Percentiles rank a stretch among this genome's conserved stretches.
Conservation (phyloP, 1,140 invertebrate genomes). For the Lerema accius region DNA sequence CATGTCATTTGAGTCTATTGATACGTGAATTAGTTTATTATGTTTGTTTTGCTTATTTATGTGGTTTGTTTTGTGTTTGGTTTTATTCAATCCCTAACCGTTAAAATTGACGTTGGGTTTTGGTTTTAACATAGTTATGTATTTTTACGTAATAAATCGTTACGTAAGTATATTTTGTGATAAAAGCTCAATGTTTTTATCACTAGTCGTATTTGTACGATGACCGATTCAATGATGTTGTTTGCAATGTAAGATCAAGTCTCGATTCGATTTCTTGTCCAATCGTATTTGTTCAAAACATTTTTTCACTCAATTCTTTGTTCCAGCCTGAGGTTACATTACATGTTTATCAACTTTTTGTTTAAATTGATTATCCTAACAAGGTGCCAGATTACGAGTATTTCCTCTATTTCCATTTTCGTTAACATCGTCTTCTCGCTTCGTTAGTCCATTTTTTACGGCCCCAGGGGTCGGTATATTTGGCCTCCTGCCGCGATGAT, state of each 20-base stretch:
- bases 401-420: slow-evolving; percentile 21
- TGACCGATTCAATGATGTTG: slow-evolving; percentile 18
- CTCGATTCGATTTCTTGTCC: background rate
- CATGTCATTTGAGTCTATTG: slow-evolving; percentile 1
- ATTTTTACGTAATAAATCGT: no score
- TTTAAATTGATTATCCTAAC: slow-evolving; percentile 28
- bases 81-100: background rate
- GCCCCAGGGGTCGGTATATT: slow-evolving; percentile 39
- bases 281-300: background rate
- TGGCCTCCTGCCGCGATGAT: slow-evolving; percentile 48
- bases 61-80: background rate
- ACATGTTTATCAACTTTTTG: slow-evolving; percentile 4
- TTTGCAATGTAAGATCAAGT: background rate
- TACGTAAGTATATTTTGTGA: no score
- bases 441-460: slow-evolving; percentile 35
- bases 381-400: slow-evolving; percentile 7
- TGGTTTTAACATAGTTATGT: no score
- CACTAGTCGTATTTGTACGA: background rate
- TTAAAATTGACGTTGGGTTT: no score
- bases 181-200: no score
- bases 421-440: slow-evolving; percentile 26
- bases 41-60: background rate
- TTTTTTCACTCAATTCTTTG: background rate
- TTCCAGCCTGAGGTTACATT: no score
- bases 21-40: no score